Conservation (phyloP, 2,113 vertebrate genomes). For the Opisthocomus hoazin region DNA sequence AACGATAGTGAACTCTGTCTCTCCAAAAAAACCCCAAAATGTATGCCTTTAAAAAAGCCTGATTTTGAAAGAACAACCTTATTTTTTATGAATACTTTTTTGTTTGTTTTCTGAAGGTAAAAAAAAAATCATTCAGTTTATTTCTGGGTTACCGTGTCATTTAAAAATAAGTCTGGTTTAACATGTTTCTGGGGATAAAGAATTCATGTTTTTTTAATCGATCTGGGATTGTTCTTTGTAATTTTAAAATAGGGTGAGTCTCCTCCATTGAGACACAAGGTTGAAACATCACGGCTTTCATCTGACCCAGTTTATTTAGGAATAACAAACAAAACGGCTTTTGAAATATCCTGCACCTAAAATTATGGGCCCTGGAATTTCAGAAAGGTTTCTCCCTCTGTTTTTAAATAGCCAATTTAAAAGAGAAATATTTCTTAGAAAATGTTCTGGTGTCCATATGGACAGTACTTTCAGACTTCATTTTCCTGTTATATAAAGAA, state of each 20-base stretch:
- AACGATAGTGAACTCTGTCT: background rate
- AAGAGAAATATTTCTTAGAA: background rate
- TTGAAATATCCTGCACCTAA: background rate
- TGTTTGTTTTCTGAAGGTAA: background rate
- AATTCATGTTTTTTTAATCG: background rate
- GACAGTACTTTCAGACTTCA: conserved; percentile 2
- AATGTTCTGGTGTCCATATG: background rate
- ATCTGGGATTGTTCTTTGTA: background rate
- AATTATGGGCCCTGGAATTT: background rate
- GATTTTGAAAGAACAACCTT: background rate
- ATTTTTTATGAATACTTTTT: background rate
- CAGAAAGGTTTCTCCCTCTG: background rate
- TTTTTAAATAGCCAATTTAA: background rate
- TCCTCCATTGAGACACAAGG: background rate
- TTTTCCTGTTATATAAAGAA: conserved; percentile 39
- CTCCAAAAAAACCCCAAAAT: background rate
- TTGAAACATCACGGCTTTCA: background rate
- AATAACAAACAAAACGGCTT: background rate
- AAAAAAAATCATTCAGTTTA: background rate
- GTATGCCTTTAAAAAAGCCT: background rate
- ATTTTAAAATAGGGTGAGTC: background rate
- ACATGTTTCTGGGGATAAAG: background rate
- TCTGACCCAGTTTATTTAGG: background rate
- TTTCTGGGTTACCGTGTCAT: background rate
- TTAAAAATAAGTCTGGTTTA: background rate